A percentile compares a stretch with the other conserved stretches of the same genome.
These are phyloP conservation scores for Halichoerus grypus DNA, from an alignment of 2,113 vertebrate genomes.

Conservation along the genomic window DNA sequence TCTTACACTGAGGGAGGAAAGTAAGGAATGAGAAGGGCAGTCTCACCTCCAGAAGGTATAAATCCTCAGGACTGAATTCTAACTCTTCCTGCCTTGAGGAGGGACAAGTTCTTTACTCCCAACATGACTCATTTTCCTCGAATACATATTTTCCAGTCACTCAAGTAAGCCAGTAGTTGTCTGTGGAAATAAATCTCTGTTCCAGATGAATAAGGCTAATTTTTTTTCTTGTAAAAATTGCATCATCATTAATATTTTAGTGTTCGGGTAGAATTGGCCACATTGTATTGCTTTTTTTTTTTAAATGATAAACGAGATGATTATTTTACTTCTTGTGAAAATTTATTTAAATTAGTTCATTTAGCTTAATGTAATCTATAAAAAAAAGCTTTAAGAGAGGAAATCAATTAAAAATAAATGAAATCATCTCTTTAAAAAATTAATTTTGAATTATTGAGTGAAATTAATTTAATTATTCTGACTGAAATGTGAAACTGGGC, in stretches of 20 bases:
- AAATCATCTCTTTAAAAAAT: constrained; percentile 71
- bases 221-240: constrained; percentile 67
- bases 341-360: constrained; percentile 62
- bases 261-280: constrained; percentile 59
- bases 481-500: not conserved
- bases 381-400: constrained; percentile 72
- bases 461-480: constrained; percentile 42
- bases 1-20: not conserved
- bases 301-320: constrained; percentile 63
- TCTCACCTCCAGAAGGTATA: not conserved
- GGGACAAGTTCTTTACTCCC: not conserved
- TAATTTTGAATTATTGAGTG: constrained; percentile 69
- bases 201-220: not conserved
- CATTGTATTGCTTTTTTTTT: constrained; percentile 27
- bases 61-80: not conserved
- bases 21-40: not conserved
- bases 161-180: constrained; percentile 34
- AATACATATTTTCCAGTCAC: constrained; percentile 60
- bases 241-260: not conserved
- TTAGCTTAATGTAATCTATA: constrained; percentile 61
- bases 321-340: constrained; percentile 70
- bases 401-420: constrained; percentile 70
- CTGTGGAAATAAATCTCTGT: constrained; percentile 58
- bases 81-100: constrained; percentile 29
- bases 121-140: constrained; percentile 25